Evolutionary conservation across 2,888 invertebrate genomes (phyloP).

Genomic region (Leptinotarsa rubiginosa): DNA sequence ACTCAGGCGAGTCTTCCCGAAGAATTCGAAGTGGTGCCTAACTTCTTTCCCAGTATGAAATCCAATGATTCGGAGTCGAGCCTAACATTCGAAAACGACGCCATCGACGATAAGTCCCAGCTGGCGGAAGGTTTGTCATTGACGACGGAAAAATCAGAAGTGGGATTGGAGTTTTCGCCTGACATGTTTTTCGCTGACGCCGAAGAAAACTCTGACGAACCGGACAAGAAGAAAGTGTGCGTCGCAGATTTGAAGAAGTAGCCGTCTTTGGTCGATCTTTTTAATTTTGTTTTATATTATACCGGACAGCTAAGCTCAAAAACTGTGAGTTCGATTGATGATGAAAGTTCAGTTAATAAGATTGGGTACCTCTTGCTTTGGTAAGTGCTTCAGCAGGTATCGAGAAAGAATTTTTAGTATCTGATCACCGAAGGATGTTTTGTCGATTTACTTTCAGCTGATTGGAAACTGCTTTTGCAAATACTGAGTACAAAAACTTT

Average conservation of each 20-base stretch:
- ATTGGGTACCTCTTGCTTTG: not conserved
- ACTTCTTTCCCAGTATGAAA: constrained; percentile 14
- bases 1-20: constrained; percentile 3
- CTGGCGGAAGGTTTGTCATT: constrained; percentile 23
- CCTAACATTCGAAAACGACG: constrained; percentile 12
- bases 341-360: no score
- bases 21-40: constrained; percentile 22
- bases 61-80: not conserved
- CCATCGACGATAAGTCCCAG: constrained; percentile 9
- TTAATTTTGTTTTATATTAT: constrained; percentile 1
- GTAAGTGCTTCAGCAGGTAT: not conserved
- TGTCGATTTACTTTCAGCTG: no score
- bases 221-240: constrained; percentile 30
- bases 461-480: no score
- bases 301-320: constrained; percentile 10
- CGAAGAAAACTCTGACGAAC: constrained; percentile 20
- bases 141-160: constrained; percentile 18
- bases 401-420: no score
- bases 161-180: constrained; percentile 53
- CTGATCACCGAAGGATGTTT: no score
- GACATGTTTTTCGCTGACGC: constrained; percentile 57
- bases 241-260: not conserved
- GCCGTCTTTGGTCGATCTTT: not conserved
- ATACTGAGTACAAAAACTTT: no score
- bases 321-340: not conserved